A percentile compares a stretch with the other conserved stretches of the same genome.
These are phyloP conservation scores for Equus quagga DNA, from an alignment of 2,113 vertebrate genomes.

Conservation along the genomic window DNA sequence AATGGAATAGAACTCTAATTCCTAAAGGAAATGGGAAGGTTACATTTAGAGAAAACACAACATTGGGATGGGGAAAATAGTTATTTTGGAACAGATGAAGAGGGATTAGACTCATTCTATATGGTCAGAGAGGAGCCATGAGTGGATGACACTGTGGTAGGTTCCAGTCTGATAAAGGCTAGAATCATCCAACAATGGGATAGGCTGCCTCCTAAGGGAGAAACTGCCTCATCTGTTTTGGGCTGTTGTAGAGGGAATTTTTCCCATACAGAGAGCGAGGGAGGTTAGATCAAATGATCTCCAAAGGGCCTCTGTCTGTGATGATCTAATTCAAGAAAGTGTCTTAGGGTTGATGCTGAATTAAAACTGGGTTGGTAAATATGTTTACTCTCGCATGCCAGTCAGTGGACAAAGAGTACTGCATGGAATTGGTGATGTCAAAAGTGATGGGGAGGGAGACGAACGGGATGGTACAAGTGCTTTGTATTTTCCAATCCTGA, in stretches of 20 bases:
- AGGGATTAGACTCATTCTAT: background rate
- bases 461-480: background rate
- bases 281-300: background rate
- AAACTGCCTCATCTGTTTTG: background rate
- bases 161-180: background rate
- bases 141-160: background rate
- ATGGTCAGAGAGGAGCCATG: background rate
- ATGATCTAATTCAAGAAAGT: constrained; percentile 34
- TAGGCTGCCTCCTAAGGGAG: background rate
- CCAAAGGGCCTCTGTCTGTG: background rate
- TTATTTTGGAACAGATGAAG: background rate
- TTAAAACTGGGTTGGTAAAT: background rate
- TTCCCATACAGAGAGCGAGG: background rate
- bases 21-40: constrained; percentile 27
- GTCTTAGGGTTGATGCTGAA: background rate
- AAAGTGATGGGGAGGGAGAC: background rate
- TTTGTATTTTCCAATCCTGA: background rate
- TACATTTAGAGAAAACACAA: constrained; percentile 17
- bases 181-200: constrained; percentile 7
- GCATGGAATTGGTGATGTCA: background rate
- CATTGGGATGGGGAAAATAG: background rate
- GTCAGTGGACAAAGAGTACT: background rate
- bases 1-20: constrained; percentile 34
- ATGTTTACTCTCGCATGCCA: background rate
- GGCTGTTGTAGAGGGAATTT: background rate